A percentile compares a stretch with the other conserved stretches of the same genome.
Evolutionary conservation across 2,888 invertebrate species (phyloP).

Genomic region (Latheticus oryzae): DNA sequence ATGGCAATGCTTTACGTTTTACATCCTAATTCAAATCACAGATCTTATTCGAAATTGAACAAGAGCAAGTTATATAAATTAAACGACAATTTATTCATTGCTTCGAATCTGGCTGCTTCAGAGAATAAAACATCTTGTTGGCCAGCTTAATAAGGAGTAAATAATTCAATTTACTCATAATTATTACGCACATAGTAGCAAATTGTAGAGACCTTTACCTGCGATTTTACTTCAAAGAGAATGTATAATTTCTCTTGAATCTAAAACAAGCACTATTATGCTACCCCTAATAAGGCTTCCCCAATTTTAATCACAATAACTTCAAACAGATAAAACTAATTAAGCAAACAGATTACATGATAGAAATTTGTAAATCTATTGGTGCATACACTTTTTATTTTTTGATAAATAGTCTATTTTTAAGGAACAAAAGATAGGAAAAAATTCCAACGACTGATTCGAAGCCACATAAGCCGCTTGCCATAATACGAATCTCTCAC

Average conservation of each 20-base stretch:
- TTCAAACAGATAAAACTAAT: conserved; percentile 3
- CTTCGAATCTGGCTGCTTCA: not conserved
- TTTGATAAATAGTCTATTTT: too few relatives aligned
- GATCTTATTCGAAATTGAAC: too few relatives aligned
- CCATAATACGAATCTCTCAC: not conserved
- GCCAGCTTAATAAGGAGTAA: too few relatives aligned
- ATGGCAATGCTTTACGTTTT: conserved; percentile 15
- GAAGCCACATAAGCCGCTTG: not conserved
- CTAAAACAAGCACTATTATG: conserved; percentile 10
- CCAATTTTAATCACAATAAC: not conserved
- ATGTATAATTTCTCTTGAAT: conserved; percentile 24
- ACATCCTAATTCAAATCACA: not conserved
- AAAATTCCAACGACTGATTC: too few relatives aligned
- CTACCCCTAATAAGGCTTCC: not conserved
- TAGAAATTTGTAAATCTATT: not conserved
- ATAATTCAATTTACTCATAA: conserved; percentile 12
- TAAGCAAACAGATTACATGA: not conserved
- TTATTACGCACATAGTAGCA: conserved; percentile 1
- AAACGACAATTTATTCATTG: conserved; percentile 1
- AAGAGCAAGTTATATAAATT: conserved; percentile 8
- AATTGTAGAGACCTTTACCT: conserved; percentile 19
- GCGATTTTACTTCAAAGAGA: conserved; percentile 22
- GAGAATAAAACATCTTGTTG: not conserved
- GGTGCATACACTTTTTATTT: too few relatives aligned
- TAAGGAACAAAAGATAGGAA: too few relatives aligned